phyloP scores from a whole-genome alignment of 2,888 invertebrate species.

The Polydrusus pterygomalis region DNA sequence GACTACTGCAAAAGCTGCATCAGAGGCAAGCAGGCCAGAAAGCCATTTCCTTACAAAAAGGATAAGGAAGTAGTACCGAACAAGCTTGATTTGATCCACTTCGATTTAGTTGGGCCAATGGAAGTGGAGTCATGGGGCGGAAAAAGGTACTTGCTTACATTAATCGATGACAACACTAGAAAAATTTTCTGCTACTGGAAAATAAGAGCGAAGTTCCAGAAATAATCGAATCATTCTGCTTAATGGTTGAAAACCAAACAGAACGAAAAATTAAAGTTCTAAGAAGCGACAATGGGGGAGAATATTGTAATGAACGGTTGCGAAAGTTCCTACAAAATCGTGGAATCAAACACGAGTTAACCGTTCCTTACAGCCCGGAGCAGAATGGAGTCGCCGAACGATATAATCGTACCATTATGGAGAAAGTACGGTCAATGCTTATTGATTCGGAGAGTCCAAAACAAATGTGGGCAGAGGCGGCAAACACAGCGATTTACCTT shows the following conservation, averaged over 20 bases:
- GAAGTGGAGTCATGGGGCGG: constrained; percentile 51
- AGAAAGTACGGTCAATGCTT: constrained; percentile 46
- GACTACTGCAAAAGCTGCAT: constrained; percentile 54
- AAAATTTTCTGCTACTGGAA: constrained; percentile 51
- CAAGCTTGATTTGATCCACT: constrained; percentile 52
- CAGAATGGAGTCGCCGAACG: constrained; percentile 52
- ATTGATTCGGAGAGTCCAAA: constrained; percentile 31
- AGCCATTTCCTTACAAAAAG: constrained; percentile 65
- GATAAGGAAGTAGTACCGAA: constrained; percentile 60
- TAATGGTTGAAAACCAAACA: constrained; percentile 43
- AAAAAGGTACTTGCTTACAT: constrained; percentile 41
- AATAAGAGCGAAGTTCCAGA: constrained; percentile 47
- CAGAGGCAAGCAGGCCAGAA: constrained; percentile 50
- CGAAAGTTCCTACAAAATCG: constrained; percentile 27
- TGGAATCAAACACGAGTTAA: constrained; percentile 41
- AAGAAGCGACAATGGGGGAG: constrained; percentile 48
- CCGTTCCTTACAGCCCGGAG: constrained; percentile 45
- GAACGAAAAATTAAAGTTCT: constrained; percentile 45
- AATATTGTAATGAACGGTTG: constrained; percentile 39
- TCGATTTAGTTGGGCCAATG: constrained; percentile 50
- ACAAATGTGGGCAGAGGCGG: constrained; percentile 53
- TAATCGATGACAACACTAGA: constrained; percentile 53
- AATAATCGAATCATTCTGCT: constrained; percentile 40
- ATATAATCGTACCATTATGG: constrained; percentile 49
- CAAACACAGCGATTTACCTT: constrained; percentile 49